Conservation (phyloP, 1,140 invertebrate genomes). For the Procambarus virginalis region DNA sequence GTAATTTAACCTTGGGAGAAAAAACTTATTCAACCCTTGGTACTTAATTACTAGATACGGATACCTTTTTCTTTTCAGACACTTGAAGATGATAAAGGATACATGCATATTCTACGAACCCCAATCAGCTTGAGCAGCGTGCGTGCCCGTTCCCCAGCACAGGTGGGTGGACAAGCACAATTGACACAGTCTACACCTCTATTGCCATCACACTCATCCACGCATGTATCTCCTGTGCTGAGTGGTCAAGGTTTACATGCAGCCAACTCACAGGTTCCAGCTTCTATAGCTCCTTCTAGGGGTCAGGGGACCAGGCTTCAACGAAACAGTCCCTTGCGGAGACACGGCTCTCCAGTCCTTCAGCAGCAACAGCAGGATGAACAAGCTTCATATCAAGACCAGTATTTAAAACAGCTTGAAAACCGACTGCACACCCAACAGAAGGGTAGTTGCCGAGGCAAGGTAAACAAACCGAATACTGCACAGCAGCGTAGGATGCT, state of each 20-base stretch:
- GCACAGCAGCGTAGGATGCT: conserved; percentile 38
- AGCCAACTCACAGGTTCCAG: conserved; percentile 4
- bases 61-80: conserved; percentile 29
- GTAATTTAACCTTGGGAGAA: too few relatives aligned
- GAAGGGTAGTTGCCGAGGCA: conserved; percentile 28
- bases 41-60: background rate
- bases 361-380: conserved; percentile 26
- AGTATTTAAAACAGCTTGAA: conserved; percentile 50
- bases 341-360: background rate
- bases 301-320: conserved; percentile 17
- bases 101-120: conserved; percentile 19
- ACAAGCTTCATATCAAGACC: conserved; percentile 52
- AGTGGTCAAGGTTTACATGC: background rate
- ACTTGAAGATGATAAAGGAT: conserved; percentile 39
- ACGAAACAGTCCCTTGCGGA: conserved; percentile 8
- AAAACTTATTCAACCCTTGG: background rate
- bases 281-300: conserved; percentile 9
- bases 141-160: conserved; percentile 25
- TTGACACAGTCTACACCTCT: conserved; percentile 41
- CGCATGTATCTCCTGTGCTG: conserved; percentile 18
- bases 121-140: conserved; percentile 37
- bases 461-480: conserved; percentile 45
- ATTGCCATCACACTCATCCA: conserved; percentile 17
- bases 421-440: conserved; percentile 31
- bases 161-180: conserved; percentile 36